Evolutionary conservation across 2,797 vertebrate species (phyloP).

Genomic region (Poecilia wingei): DNA sequence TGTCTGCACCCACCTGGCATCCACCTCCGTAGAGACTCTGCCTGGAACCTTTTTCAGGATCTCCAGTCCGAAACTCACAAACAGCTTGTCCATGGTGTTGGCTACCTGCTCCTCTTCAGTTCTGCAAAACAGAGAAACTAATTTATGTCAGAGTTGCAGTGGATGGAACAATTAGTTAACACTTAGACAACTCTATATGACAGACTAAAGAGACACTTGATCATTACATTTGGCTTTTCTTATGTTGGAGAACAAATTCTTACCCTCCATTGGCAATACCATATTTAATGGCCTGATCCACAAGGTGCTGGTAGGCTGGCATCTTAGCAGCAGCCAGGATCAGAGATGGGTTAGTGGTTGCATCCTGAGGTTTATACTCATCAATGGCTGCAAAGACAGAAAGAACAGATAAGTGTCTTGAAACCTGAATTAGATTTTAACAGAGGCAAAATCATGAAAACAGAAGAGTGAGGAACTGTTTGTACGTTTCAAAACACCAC

Average conservation of each 20-base stretch:
- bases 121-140: conserved; percentile 68
- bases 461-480: background rate
- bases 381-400: conserved; percentile 86
- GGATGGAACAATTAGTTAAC: too few species aligned
- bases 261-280: conserved; percentile 90
- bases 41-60: conserved; percentile 97
- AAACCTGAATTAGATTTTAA: background rate
- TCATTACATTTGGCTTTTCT: background rate
- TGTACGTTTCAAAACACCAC: background rate
- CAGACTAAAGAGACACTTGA: background rate
- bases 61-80: conserved; percentile 92
- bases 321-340: conserved; percentile 96
- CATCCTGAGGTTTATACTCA: conserved; percentile 96
- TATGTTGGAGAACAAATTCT: conserved; percentile 44
- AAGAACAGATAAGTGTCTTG: background rate
- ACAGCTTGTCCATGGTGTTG: conserved; percentile 94
- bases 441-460: background rate
- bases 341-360: conserved; percentile 97
- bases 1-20: conserved; percentile 86
- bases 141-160: background rate
- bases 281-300: conserved; percentile 91
- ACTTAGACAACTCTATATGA: too few species aligned
- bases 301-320: conserved; percentile 88
- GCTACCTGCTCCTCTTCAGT: conserved; percentile 89
- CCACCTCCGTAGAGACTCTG: conserved; percentile 96